Percentiles rank a stretch among this genome's conserved stretches.
These are phyloP conservation scores for Vanessa atalanta DNA, from an alignment of 1,140 invertebrate genomes.

Conservation along the genomic window DNA sequence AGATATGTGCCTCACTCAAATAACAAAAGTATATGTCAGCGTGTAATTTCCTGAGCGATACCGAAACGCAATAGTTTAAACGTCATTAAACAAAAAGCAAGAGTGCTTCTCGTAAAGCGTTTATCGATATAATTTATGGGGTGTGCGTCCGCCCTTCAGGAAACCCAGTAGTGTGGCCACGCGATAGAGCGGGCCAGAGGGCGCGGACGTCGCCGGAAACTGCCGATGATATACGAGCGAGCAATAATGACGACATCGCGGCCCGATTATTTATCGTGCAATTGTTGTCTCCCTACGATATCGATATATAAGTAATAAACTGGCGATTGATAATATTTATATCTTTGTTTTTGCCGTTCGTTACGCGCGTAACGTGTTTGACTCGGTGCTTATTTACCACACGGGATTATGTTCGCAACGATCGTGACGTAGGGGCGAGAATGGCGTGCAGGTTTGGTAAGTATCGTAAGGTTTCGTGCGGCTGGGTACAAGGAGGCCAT, in stretches of 20 bases:
- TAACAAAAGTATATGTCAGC: no score
- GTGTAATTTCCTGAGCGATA: background rate
- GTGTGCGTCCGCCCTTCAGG: conserved; percentile 28
- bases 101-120: conserved; percentile 20
- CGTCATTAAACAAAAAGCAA: conserved; percentile 17
- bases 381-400: background rate
- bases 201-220: conserved; percentile 33
- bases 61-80: conserved; percentile 21
- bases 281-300: conserved; percentile 40
- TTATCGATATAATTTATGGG: conserved; percentile 36
- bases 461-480: conserved; percentile 13
- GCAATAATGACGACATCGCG: conserved; percentile 37
- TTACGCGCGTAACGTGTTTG: conserved; percentile 1
- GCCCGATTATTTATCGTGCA: conserved; percentile 39
- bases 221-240: conserved; percentile 45
- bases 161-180: conserved; percentile 12
- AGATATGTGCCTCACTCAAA: no score
- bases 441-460: background rate
- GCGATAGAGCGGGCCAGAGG: conserved; percentile 22
- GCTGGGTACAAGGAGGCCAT: conserved; percentile 24
- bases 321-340: conserved; percentile 48
- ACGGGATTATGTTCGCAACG: conserved; percentile 13
- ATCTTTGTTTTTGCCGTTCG: conserved; percentile 43
- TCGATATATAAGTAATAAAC: conserved; percentile 40
- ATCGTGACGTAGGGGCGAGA: conserved; percentile 4